phyloP scores from a whole-genome alignment of 1,140 invertebrate genomes.

The Telenomus remus region DNA sequence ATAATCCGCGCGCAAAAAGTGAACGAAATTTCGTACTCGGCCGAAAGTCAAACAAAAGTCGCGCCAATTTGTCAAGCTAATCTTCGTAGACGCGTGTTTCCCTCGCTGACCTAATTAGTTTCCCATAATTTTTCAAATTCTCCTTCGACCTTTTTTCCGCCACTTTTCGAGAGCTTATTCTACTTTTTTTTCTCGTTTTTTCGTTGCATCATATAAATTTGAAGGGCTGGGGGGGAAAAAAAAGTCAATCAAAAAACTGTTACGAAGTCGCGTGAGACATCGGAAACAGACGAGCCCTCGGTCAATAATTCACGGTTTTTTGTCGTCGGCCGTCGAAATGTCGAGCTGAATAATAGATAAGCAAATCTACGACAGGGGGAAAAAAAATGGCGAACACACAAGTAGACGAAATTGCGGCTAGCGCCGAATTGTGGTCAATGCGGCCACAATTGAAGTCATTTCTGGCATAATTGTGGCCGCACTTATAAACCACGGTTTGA shows the following conservation, averaged over 20 bases:
- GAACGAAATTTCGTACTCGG: constrained; percentile 5
- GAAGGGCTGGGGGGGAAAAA: neutral
- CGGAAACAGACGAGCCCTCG: constrained; percentile 38
- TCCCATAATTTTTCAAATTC: constrained; percentile 18
- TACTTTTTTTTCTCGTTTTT: neutral
- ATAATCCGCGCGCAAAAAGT: constrained; percentile 27
- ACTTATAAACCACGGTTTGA: constrained; percentile 6
- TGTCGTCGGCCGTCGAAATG: constrained; percentile 27
- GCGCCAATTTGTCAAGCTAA: constrained; percentile 30
- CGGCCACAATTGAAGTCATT: constrained; percentile 27
- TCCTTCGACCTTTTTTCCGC: constrained; percentile 2
- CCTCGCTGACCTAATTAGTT: constrained; percentile 29
- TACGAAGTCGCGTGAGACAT: constrained; percentile 41
- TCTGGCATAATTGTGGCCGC: constrained; percentile 19
- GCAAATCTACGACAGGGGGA: constrained; percentile 8
- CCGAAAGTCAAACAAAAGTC: constrained; percentile 4
- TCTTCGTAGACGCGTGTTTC: constrained; percentile 23
- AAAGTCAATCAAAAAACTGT: constrained; percentile 30
- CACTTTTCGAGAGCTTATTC: neutral
- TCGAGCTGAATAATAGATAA: constrained; percentile 28
- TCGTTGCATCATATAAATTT: constrained; percentile 14
- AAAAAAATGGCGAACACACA: constrained; percentile 13
- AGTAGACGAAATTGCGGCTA: constrained; percentile 23
- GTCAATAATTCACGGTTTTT: constrained; percentile 47
- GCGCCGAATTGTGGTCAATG: constrained; percentile 15